Percentiles rank a stretch among this genome's conserved stretches.
phyloP scores from a whole-genome alignment of 2,113 vertebrate genomes.

The Scalopus aquaticus region DNA sequence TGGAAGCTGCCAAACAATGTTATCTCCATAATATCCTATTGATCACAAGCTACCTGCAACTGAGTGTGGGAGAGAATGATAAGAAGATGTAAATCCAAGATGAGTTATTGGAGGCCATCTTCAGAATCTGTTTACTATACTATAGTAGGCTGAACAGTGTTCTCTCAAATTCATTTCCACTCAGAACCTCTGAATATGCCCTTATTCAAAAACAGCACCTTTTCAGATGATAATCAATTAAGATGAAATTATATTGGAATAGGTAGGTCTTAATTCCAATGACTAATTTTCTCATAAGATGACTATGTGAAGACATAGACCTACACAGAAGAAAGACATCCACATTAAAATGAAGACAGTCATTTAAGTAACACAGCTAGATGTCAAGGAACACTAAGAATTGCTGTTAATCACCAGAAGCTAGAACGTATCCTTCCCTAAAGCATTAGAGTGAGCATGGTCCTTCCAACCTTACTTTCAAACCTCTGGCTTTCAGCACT shows the following conservation, averaged over 20 bases:
- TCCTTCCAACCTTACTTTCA: not conserved
- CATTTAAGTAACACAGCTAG: not conserved
- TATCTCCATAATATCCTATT: not conserved
- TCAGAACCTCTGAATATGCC: not conserved
- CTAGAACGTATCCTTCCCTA: not conserved
- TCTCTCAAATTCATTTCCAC: not conserved
- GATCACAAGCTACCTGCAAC: not conserved
- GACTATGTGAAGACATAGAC: not conserved
- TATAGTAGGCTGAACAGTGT: not conserved
- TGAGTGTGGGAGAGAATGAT: not conserved
- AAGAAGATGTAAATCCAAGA: not conserved
- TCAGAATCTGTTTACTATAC: not conserved
- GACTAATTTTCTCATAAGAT: not conserved
- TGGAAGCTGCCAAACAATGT: not conserved
- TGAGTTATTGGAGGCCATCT: not conserved
- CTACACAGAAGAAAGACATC: not conserved
- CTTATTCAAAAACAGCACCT: not conserved
- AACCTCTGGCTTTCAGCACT: not conserved
- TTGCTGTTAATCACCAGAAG: not conserved
- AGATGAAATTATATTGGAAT: not conserved
- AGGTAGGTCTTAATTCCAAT: not conserved
- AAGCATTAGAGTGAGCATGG: not conserved
- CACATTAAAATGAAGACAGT: not conserved
- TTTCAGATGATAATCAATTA: not conserved
- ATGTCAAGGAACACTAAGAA: not conserved